These are phyloP conservation scores for Lasius fuliginosus DNA, from an alignment of 2,888 invertebrate species.

Conservation along the genomic window DNA sequence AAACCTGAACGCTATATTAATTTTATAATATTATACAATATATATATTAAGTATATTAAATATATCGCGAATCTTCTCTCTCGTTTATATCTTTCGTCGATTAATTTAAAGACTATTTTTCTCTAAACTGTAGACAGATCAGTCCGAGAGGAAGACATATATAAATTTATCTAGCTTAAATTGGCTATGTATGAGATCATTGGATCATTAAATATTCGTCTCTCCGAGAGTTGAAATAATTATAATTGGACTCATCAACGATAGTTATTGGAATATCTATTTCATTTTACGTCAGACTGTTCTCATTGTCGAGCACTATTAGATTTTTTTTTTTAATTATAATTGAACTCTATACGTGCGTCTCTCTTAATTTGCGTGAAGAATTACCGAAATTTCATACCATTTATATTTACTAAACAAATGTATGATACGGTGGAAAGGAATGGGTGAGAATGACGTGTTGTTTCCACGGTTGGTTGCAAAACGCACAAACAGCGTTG, in stretches of 20 bases:
- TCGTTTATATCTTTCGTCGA: background rate
- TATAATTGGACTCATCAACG: background rate
- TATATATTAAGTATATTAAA: background rate
- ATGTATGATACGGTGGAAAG: constrained; percentile 20
- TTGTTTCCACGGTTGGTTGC: constrained; percentile 31
- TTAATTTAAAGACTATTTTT: background rate
- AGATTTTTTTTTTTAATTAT: constrained; percentile 39
- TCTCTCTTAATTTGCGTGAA: constrained; percentile 33
- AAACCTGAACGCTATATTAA: background rate
- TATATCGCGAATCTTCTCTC: background rate
- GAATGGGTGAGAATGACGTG: constrained; percentile 42
- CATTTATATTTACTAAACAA: constrained; percentile 48
- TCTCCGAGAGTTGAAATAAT: background rate
- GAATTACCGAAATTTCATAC: constrained; percentile 40
- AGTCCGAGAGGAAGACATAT: background rate
- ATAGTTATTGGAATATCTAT: background rate
- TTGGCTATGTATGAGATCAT: background rate
- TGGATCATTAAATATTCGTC: constrained; percentile 3
- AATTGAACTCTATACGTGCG: background rate
- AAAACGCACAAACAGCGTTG: constrained; percentile 24
- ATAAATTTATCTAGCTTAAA: background rate
- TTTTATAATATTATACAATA: background rate
- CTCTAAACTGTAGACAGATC: background rate
- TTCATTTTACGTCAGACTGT: background rate
- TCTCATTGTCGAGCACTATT: background rate